A percentile compares a stretch with the other conserved stretches of the same genome.
phyloP scores from a whole-genome alignment of 2,888 invertebrate genomes.

The Thera obeliscata region DNA sequence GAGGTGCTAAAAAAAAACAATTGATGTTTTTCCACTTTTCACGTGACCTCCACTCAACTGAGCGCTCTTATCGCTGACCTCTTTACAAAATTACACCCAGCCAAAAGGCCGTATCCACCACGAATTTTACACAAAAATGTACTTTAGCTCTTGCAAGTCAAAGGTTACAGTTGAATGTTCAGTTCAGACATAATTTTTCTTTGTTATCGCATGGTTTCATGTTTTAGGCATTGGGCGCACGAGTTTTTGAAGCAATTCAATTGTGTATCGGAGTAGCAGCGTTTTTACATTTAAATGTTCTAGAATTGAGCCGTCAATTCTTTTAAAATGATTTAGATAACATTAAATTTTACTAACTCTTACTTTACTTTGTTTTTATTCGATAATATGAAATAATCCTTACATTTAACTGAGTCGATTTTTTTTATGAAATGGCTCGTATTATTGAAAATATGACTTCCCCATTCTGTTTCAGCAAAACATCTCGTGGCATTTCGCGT shows the following conservation, averaged over 20 bases:
- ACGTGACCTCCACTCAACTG: constrained; percentile 67
- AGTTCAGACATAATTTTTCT: constrained; percentile 50
- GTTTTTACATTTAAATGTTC: constrained; percentile 39
- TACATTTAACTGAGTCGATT: no score
- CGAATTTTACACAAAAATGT: constrained; percentile 37
- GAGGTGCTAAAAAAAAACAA: constrained; percentile 37
- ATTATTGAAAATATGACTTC: no score
- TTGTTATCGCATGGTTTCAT: constrained; percentile 68
- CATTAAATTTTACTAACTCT: no score
- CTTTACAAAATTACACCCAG: constrained; percentile 63
- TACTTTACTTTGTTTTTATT: no score
- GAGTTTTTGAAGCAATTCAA: constrained; percentile 59
- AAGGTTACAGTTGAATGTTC: constrained; percentile 45
- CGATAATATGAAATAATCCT: no score
- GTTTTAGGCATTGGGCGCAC: constrained; percentile 67
- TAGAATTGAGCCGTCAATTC: constrained; percentile 23
- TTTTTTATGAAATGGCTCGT: no score
- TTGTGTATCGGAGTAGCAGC: constrained; percentile 47
- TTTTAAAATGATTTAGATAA: neutral
- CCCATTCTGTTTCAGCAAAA: no score
- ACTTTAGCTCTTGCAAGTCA: constrained; percentile 41
- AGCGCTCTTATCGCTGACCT: constrained; percentile 77
- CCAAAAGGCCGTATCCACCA: constrained; percentile 51
- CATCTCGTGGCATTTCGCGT: no score
- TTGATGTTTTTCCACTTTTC: constrained; percentile 66